Percentiles rank a stretch among this genome's conserved stretches.
Evolutionary conservation across 2,797 vertebrate species (phyloP).

Genomic region (Schizothorax lantsangensis): DNA sequence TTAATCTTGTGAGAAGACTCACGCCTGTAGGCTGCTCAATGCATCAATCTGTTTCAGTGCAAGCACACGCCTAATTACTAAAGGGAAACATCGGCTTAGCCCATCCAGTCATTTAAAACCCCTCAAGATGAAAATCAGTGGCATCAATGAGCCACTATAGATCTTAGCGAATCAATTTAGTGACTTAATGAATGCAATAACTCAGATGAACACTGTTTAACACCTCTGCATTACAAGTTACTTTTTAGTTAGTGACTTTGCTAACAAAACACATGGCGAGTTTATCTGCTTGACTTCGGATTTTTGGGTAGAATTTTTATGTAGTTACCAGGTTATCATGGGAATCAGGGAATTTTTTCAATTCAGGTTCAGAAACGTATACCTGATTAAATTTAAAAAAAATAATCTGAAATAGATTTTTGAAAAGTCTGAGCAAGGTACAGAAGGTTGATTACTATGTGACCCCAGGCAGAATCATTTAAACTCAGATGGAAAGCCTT

Average conservation of each 20-base stretch:
- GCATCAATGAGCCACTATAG: constrained; percentile 40
- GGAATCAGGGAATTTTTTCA: neutral
- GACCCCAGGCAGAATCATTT: neutral
- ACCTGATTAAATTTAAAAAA: neutral
- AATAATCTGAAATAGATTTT: neutral
- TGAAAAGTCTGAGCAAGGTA: neutral
- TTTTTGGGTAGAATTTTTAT: neutral
- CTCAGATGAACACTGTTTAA: constrained; percentile 11
- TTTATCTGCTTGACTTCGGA: neutral
- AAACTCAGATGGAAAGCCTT: neutral
- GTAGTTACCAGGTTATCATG: neutral
- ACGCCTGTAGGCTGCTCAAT: constrained; percentile 14
- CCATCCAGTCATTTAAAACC: constrained; percentile 29
- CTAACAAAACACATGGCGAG: neutral
- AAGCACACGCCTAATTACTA: constrained; percentile 30
- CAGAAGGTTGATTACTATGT: neutral
- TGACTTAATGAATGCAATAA: constrained; percentile 7
- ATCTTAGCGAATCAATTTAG: constrained; percentile 22
- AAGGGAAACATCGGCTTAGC: constrained; percentile 24
- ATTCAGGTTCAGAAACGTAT: neutral
- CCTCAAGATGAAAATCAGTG: constrained; percentile 39
- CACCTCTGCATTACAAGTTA: constrained; percentile 19
- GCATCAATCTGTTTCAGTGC: constrained; percentile 32
- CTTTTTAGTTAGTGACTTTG: neutral
- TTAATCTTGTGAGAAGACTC: constrained; percentile 39